Evolutionary conservation across 2,797 vertebrate genomes (phyloP).

Genomic region (Danio albolineatus): DNA sequence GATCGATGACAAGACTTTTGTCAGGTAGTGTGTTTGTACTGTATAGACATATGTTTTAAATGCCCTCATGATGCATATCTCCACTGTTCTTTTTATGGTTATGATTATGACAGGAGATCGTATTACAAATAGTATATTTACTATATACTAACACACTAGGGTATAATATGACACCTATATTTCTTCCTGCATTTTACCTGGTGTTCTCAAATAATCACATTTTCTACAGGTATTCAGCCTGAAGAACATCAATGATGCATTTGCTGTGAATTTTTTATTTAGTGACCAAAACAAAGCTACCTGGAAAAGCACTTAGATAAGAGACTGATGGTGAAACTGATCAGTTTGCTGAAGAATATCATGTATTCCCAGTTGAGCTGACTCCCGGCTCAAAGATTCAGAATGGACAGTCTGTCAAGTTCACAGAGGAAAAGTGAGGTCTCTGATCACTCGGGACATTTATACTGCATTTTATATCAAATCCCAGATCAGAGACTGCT

Average conservation of each 20-base stretch:
- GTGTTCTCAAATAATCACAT: too few relatives aligned
- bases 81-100: too few relatives aligned
- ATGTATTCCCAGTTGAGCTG: background rate
- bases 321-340: background rate
- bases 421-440: background rate
- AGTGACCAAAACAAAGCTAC: slow-evolving; percentile 7
- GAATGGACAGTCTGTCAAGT: background rate
- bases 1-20: too few relatives aligned
- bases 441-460: background rate
- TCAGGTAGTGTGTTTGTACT: too few relatives aligned
- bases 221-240: background rate
- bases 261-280: slow-evolving; percentile 10
- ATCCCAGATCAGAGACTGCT: background rate
- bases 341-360: slow-evolving; percentile 20
- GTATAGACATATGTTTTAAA: too few relatives aligned
- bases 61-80: too few relatives aligned
- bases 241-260: background rate
- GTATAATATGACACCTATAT: background rate
- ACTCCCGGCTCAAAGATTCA: background rate
- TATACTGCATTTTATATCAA: slow-evolving; percentile 19
- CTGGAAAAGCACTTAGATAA: background rate
- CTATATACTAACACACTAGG: background rate
- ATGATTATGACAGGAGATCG: too few relatives aligned
- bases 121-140: too few relatives aligned
- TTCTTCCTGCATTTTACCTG: background rate